These are phyloP conservation scores for Pocillopora grandis DNA, from an alignment of 92 coral and sea anemone species.

Conservation along the genomic window DNA sequence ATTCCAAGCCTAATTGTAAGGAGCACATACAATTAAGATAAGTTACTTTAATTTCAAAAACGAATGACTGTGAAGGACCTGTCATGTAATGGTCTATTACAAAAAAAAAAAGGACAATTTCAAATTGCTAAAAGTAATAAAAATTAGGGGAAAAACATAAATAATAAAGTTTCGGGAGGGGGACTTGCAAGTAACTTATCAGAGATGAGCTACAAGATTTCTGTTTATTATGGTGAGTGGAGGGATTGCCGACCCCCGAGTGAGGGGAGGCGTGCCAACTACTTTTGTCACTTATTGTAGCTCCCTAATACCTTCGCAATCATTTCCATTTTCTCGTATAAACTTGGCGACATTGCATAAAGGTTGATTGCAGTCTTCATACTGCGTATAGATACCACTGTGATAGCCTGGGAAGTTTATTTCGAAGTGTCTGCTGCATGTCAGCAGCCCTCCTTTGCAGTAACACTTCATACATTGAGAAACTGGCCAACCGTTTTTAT, in stretches of 20 bases:
- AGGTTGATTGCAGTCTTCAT: constrained; percentile 26
- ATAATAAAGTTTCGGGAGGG: too few relatives aligned
- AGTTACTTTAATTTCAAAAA: not conserved
- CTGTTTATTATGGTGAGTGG: too few relatives aligned
- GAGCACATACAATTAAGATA: not conserved
- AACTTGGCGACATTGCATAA: constrained; percentile 28
- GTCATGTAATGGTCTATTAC: too few relatives aligned
- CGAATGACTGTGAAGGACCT: not conserved
- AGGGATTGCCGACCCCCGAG: too few relatives aligned
- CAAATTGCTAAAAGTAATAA: too few relatives aligned
- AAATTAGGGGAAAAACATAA: too few relatives aligned
- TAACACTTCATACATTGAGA: constrained; percentile 23
- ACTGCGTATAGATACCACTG: not conserved
- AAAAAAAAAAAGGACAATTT: too few relatives aligned
- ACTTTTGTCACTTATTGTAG: too few relatives aligned
- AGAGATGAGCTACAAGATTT: too few relatives aligned
- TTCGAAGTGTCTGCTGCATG: constrained; percentile 3
- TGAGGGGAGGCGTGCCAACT: too few relatives aligned
- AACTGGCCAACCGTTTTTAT: constrained; percentile 10
- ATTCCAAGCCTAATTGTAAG: constrained; percentile 15
- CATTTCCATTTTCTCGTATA: not conserved
- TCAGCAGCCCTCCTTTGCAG: constrained; percentile 5
- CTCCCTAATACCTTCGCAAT: constrained; percentile 29
- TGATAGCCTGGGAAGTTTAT: constrained; percentile 25
- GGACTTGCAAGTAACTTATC: too few relatives aligned